A percentile compares a stretch with the other conserved stretches of the same genome.
Evolutionary conservation across 2,888 invertebrate genomes (phyloP).

Genomic region (Gymnosoma rotundatum): DNA sequence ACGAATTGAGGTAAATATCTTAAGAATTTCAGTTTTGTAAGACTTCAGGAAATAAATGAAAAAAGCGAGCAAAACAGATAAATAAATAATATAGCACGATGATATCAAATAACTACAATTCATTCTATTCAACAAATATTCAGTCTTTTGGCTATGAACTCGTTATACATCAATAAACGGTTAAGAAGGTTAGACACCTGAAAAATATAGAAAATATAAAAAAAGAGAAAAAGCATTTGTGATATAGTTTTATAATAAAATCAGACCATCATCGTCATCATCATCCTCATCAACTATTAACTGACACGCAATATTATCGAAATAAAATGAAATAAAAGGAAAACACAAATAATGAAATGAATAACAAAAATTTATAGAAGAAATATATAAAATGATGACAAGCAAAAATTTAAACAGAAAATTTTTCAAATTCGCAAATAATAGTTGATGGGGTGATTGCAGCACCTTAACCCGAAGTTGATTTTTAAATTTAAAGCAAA

Average conservation of each 20-base stretch:
- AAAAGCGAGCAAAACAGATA: neutral
- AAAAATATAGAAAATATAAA: slow-evolving; percentile 4
- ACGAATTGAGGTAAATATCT: neutral
- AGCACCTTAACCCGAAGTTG: neutral
- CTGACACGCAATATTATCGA: slow-evolving; percentile 60
- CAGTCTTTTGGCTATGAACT: slow-evolving; percentile 27
- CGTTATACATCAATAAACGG: slow-evolving; percentile 13
- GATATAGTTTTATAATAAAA: slow-evolving; percentile 55
- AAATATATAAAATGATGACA: slow-evolving; percentile 54
- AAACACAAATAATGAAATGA: slow-evolving; percentile 29
- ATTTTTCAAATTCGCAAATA: slow-evolving; percentile 4
- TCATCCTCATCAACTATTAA: slow-evolving; percentile 31
- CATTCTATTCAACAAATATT: slow-evolving; percentile 22
- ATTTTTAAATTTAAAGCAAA: slow-evolving; percentile 16
- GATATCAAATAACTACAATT: slow-evolving; percentile 44
- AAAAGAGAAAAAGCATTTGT: slow-evolving; percentile 43
- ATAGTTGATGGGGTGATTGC: neutral
- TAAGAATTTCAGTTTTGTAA: slow-evolving; percentile 26
- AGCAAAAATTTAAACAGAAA: slow-evolving; percentile 35
- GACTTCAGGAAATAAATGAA: slow-evolving; percentile 30
- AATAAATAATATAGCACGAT: slow-evolving; percentile 22
- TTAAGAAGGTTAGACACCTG: slow-evolving; percentile 43
- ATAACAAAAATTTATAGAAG: slow-evolving; percentile 33
- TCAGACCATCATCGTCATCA: slow-evolving; percentile 35
- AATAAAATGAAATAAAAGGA: slow-evolving; percentile 17